phyloP scores from a whole-genome alignment of 1,140 invertebrate species.

The Bombus confusus region DNA sequence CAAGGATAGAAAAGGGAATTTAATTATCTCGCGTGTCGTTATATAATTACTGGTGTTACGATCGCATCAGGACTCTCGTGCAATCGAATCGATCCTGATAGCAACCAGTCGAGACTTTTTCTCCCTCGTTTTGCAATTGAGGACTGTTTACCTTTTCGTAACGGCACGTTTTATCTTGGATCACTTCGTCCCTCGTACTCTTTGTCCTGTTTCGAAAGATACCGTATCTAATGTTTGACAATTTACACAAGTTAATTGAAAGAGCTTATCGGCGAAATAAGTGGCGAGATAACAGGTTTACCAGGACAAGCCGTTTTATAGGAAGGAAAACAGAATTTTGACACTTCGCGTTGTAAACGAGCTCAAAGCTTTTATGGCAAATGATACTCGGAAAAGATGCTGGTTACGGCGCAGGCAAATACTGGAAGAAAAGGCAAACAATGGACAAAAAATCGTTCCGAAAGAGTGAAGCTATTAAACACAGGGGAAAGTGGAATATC shows the following conservation, averaged over 20 bases:
- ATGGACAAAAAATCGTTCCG: not conserved
- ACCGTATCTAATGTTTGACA: not conserved
- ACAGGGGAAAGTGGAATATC: not conserved
- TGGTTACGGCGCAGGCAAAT: not conserved
- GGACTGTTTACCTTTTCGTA: not conserved
- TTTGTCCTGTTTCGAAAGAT: not conserved
- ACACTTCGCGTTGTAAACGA: not conserved
- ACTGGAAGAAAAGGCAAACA: not conserved
- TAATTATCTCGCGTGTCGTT: conserved; percentile 11
- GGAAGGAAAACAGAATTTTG: not conserved
- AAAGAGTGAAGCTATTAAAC: not conserved
- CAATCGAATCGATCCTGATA: conserved; percentile 6
- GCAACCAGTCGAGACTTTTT: not conserved
- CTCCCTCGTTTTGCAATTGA: not conserved
- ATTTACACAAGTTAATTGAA: conserved; percentile 32
- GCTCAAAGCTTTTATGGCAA: not conserved
- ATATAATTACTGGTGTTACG: too few relatives aligned
- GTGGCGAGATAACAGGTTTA: not conserved
- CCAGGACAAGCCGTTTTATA: not conserved
- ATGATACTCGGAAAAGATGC: not conserved
- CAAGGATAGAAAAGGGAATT: not conserved
- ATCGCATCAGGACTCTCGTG: not conserved
- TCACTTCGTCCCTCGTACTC: not conserved
- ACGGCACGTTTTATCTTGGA: not conserved
- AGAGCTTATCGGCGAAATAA: not conserved